Percentiles rank a stretch among this genome's conserved stretches.
Conservation (phyloP, 2,888 invertebrate genomes). For the Drosophila anomalata region DNA sequence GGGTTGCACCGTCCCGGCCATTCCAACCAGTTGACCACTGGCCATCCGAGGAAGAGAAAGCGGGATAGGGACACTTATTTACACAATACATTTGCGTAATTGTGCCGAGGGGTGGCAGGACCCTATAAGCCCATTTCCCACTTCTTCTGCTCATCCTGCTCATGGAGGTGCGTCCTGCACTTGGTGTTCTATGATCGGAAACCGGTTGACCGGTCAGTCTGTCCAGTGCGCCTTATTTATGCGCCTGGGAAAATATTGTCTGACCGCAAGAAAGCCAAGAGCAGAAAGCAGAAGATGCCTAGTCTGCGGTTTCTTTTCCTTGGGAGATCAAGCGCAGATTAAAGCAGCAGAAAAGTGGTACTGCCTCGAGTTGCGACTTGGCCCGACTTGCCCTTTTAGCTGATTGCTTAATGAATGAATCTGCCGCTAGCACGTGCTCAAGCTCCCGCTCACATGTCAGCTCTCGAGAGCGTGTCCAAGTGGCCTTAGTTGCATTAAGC, state of each 20-base stretch:
- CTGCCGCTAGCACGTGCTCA: slow-evolving; percentile 70
- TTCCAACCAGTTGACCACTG: slow-evolving; percentile 59
- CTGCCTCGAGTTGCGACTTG: slow-evolving; percentile 13
- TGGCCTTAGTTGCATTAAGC: slow-evolving; percentile 14
- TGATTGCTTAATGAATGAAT: slow-evolving; percentile 77
- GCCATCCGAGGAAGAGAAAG: slow-evolving; percentile 65
- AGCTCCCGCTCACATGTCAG: slow-evolving; percentile 59
- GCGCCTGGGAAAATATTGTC: slow-evolving; percentile 76
- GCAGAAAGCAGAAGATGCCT: slow-evolving; percentile 24
- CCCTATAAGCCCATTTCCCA: slow-evolving; percentile 7
- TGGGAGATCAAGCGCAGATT: slow-evolving; percentile 37
- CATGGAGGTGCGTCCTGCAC: slow-evolving; percentile 10
- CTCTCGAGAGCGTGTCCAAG: slow-evolving; percentile 55
- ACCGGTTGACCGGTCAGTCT: slow-evolving; percentile 39
- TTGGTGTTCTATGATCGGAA: slow-evolving; percentile 46
- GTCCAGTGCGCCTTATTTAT: slow-evolving; percentile 64
- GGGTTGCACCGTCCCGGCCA: slow-evolving; percentile 55
- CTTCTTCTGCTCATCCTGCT: background rate
- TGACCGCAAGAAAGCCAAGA: slow-evolving; percentile 60
- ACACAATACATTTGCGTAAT: slow-evolving; percentile 81
- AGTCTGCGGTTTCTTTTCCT: slow-evolving; percentile 32
- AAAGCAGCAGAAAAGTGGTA: slow-evolving; percentile 27
- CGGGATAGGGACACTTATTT: slow-evolving; percentile 61
- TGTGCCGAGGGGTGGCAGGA: slow-evolving; percentile 53
- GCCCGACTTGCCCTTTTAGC: slow-evolving; percentile 46